A percentile compares a stretch with the other conserved stretches of the same genome.
Conservation (phyloP, 2,113 vertebrate genomes). For the Oryctolagus cuniculus region DNA sequence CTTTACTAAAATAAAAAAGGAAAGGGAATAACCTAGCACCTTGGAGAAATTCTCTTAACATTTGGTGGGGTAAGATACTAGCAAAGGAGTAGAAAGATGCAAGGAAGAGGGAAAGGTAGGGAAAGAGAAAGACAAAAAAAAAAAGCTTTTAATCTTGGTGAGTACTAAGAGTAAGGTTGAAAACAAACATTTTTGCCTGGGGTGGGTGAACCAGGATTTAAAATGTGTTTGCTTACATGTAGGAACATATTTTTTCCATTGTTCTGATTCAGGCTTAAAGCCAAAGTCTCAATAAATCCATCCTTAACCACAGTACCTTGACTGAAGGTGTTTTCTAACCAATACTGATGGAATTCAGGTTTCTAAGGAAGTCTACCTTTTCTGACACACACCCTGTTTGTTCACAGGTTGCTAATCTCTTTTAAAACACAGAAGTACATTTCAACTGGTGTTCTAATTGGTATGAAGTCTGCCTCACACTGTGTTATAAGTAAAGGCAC, state of each 20-base stretch:
- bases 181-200: not conserved
- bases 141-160: not conserved
- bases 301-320: conserved; percentile 2
- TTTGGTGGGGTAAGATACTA: not conserved
- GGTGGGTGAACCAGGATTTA: not conserved
- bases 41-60: not conserved
- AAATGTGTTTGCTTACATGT: not conserved
- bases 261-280: conserved; percentile 32
- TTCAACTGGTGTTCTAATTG: not conserved
- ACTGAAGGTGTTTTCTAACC: conserved; percentile 35
- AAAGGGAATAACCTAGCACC: not conserved
- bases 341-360: not conserved
- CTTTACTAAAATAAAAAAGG: not conserved
- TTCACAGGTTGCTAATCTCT: not conserved
- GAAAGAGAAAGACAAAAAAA: not conserved
- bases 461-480: not conserved
- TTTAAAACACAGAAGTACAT: not conserved
- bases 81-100: not conserved
- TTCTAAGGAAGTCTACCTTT: conserved; percentile 21
- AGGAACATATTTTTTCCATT: conserved; percentile 29
- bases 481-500: not conserved
- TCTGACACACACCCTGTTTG: not conserved
- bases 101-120: not conserved
- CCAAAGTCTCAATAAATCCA: conserved; percentile 33
- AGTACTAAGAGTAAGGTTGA: not conserved